A percentile compares a stretch with the other conserved stretches of the same genome.
phyloP scores from a whole-genome alignment of 1,140 invertebrate genomes.

The Probaryconus sp. region DNA sequence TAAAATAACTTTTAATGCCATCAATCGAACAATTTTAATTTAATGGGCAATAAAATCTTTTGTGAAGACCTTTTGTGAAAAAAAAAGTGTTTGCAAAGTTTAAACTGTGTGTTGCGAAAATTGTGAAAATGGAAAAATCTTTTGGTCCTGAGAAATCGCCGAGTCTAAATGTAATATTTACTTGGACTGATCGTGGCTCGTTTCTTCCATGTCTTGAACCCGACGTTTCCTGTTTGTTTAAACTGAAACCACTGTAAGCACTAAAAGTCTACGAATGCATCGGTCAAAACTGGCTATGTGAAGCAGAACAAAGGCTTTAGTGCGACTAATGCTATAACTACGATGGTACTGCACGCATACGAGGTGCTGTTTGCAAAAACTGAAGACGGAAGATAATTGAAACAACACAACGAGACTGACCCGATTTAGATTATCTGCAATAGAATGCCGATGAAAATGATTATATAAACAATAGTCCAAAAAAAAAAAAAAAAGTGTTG shows the following conservation, averaged over 20 bases:
- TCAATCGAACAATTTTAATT: no score
- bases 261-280: conserved; percentile 21
- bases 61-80: no score
- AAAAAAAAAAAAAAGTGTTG: conserved; percentile 20
- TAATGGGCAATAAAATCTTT: no score
- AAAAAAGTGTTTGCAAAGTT: no score
- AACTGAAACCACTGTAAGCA: not conserved
- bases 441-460: conserved; percentile 55
- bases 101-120: no score
- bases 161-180: conserved; percentile 21
- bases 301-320: conserved; percentile 50
- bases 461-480: conserved; percentile 51
- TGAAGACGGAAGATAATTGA: conserved; percentile 60
- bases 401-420: conserved; percentile 57
- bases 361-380: conserved; percentile 61
- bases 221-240: not conserved
- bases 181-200: conserved; percentile 18
- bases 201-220: conserved; percentile 22
- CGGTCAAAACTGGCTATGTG: conserved; percentile 18
- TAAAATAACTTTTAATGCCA: no score
- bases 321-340: not conserved
- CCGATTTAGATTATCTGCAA: conserved; percentile 61
- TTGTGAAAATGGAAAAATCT: not conserved
- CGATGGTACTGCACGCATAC: conserved; percentile 44
- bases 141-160: conserved; percentile 2